Evolutionary conservation across 2,888 invertebrate genomes (phyloP).

Genomic region (Leptura quadrifasciata): DNA sequence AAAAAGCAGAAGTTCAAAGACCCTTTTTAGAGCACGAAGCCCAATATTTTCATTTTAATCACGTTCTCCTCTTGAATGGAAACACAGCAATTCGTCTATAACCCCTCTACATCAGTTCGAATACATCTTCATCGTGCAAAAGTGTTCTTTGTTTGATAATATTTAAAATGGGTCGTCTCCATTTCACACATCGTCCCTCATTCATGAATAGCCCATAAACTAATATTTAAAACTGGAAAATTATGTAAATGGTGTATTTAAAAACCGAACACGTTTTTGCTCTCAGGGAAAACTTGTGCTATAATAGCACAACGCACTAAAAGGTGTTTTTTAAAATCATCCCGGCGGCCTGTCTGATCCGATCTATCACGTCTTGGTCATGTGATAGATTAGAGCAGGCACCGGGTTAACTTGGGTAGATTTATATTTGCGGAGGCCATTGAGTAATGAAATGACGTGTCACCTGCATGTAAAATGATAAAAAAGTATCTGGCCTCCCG

Average conservation of each 20-base stretch:
- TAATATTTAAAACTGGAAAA: constrained; percentile 25
- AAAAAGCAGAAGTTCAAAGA: constrained; percentile 19
- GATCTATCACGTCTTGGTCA: constrained; percentile 28
- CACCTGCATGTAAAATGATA: neutral
- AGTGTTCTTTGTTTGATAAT: constrained; percentile 3
- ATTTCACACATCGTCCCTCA: constrained; percentile 15
- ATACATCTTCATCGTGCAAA: neutral
- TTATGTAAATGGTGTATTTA: constrained; percentile 31
- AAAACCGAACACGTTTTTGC: constrained; percentile 35
- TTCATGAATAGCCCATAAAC: constrained; percentile 7
- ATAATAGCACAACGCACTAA: constrained; percentile 17
- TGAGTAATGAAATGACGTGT: constrained; percentile 1
- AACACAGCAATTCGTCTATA: neutral
- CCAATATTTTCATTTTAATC: constrained; percentile 21
- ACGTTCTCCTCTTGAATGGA: neutral
- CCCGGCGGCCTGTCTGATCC: constrained; percentile 25
- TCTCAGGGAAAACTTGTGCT: constrained; percentile 15
- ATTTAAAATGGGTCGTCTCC: constrained; percentile 10
- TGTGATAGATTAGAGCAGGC: constrained; percentile 27
- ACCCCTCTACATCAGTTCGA: neutral
- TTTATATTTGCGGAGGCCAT: constrained; percentile 25
- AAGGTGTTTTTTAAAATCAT: constrained; percentile 28
- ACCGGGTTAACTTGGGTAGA: constrained; percentile 28
- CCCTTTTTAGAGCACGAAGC: constrained; percentile 1
- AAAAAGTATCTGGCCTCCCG: neutral